Evolutionary conservation across 2,888 invertebrate genomes (phyloP).

Genomic region (Mythimna loreyi): DNA sequence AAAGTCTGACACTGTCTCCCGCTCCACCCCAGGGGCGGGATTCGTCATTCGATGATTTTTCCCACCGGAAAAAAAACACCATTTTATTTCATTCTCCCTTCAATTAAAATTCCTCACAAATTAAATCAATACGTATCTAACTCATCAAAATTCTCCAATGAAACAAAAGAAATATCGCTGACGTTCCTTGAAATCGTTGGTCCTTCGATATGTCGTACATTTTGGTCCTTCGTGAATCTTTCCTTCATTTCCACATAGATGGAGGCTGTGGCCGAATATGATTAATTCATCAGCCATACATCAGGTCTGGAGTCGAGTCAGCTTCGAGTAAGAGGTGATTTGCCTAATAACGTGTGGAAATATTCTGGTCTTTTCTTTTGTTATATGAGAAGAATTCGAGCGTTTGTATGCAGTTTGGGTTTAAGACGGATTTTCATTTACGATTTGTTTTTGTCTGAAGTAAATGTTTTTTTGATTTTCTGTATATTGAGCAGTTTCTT

Average conservation of each 20-base stretch:
- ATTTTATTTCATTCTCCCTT: neutral
- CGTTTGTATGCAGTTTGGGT: conserved; percentile 56
- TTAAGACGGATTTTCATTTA: conserved; percentile 8
- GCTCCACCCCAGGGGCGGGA: no score
- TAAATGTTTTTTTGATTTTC: neutral
- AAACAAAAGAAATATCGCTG: conserved; percentile 48
- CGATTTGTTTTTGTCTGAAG: conserved; percentile 11
- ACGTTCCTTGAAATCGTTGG: conserved; percentile 15
- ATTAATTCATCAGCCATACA: conserved; percentile 64
- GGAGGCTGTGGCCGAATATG: conserved; percentile 54
- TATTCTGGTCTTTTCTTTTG: conserved; percentile 20
- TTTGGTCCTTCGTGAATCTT: conserved; percentile 41
- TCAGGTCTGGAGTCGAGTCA: conserved; percentile 56
- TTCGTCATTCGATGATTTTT: no score
- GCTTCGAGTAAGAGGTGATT: conserved; percentile 49
- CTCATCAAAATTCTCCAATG: conserved; percentile 36
- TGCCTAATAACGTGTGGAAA: conserved; percentile 54
- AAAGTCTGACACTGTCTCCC: no score
- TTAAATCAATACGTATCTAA: neutral
- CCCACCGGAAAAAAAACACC: no score
- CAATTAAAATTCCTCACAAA: conserved; percentile 5
- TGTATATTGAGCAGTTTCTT: no score
- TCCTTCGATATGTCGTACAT: conserved; percentile 21
- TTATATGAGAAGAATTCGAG: conserved; percentile 42
- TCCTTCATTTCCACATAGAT: conserved; percentile 64